Percentiles rank a stretch among this genome's conserved stretches.
Conservation (phyloP, 2,888 invertebrate species). For the Ormyrus rosae region DNA sequence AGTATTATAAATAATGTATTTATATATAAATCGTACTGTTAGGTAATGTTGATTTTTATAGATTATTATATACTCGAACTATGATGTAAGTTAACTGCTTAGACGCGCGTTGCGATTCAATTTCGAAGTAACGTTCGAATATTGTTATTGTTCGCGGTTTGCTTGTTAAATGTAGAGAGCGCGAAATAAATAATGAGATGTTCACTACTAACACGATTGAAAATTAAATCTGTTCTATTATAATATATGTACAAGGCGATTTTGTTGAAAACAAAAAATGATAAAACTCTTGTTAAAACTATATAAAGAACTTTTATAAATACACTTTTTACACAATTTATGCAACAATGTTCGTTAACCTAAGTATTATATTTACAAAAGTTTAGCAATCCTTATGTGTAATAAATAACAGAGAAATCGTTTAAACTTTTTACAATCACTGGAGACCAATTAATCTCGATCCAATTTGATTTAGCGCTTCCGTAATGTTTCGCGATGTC, state of each 20-base stretch:
- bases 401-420: slow-evolving; percentile 47
- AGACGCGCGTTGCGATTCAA: slow-evolving; percentile 9
- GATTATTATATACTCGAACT: slow-evolving; percentile 33
- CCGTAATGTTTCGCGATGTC: slow-evolving; percentile 77
- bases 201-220: slow-evolving; percentile 39
- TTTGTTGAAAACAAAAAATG: slow-evolving; percentile 26
- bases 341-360: slow-evolving; percentile 51
- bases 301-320: slow-evolving; percentile 53
- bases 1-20: slow-evolving; percentile 49
- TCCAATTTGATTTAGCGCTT: slow-evolving; percentile 79
- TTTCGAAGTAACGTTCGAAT: slow-evolving; percentile 16
- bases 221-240: slow-evolving; percentile 28
- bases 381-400: slow-evolving; percentile 29
- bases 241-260: slow-evolving; percentile 9
- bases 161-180: slow-evolving; percentile 48
- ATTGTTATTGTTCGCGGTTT: slow-evolving; percentile 22
- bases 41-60: slow-evolving; percentile 51
- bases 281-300: slow-evolving; percentile 43
- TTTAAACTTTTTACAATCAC: slow-evolving; percentile 54
- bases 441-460: slow-evolving; percentile 79
- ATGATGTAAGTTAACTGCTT: slow-evolving; percentile 25
- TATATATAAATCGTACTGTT: slow-evolving; percentile 32
- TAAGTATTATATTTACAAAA: slow-evolving; percentile 52
- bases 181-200: slow-evolving; percentile 11
- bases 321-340: slow-evolving; percentile 56